phyloP scores from a whole-genome alignment of 1,140 invertebrate species.

The Gryllus bimaculatus region DNA sequence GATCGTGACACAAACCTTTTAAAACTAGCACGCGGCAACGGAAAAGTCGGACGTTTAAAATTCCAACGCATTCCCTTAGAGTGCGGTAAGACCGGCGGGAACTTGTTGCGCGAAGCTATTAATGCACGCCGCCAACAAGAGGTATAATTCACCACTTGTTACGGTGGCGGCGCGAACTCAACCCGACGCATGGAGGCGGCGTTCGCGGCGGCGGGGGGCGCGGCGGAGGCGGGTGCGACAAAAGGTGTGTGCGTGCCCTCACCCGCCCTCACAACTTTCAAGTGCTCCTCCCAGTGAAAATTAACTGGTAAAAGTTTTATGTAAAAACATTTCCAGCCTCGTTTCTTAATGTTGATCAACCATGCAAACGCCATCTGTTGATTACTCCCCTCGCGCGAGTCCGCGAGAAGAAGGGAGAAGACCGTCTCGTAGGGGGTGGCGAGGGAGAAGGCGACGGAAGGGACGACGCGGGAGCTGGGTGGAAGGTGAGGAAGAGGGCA shows the following conservation, averaged over 20 bases:
- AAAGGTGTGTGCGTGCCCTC: not conserved
- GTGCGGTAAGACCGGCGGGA: not conserved
- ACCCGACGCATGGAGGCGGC: not conserved
- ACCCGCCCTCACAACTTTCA: not conserved
- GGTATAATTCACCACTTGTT: slow-evolving; percentile 4
- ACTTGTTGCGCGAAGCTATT: not conserved
- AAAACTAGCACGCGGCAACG: no score
- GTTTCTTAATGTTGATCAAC: not conserved
- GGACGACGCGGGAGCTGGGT: not conserved
- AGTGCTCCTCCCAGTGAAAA: not conserved
- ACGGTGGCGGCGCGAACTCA: not conserved
- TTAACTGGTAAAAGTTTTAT: not conserved
- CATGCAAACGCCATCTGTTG: not conserved
- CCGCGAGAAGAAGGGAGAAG: not conserved
- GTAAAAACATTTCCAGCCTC: not conserved
- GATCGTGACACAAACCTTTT: no score
- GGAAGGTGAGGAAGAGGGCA: no score
- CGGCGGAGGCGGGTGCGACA: not conserved
- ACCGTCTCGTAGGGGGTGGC: not conserved
- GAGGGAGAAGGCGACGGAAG: not conserved
- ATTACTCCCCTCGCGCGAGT: not conserved
- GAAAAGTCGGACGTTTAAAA: not conserved
- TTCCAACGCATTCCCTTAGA: not conserved
- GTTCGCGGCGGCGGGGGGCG: not conserved
- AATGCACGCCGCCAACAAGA: not conserved